phyloP scores from a whole-genome alignment of 2,888 invertebrate species.

The Gibbula magus region DNA sequence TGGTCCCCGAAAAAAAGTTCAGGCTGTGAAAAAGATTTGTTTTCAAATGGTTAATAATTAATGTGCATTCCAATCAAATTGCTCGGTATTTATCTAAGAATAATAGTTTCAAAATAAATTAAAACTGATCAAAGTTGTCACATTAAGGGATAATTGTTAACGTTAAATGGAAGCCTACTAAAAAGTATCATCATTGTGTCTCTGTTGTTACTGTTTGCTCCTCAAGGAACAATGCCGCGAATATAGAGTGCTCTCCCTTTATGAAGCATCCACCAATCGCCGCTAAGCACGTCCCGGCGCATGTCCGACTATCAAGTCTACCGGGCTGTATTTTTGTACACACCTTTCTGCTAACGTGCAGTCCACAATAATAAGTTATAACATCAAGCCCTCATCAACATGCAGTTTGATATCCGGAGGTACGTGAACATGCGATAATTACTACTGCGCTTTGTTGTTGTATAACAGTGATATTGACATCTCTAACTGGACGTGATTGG shows the following conservation, averaged over 20 bases:
- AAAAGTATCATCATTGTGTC: no score
- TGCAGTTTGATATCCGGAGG: constrained; percentile 41
- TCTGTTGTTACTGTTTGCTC: no score
- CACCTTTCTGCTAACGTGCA: background rate
- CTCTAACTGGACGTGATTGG: background rate
- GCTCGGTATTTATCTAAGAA: no score
- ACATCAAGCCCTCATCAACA: background rate
- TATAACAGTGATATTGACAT: background rate
- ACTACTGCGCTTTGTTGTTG: background rate
- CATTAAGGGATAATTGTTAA: no score
- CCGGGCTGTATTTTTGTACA: background rate
- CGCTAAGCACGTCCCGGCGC: constrained; percentile 31
- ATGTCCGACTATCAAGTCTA: constrained; percentile 23
- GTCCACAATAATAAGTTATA: background rate
- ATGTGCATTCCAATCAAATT: no score
- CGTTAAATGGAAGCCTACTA: no score
- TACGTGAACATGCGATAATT: constrained; percentile 2
- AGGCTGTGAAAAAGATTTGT: no score
- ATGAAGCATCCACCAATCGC: constrained; percentile 25
- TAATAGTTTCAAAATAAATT: no score
- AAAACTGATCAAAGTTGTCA: no score
- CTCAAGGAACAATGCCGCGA: background rate
- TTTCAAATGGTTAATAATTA: no score
- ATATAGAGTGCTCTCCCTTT: background rate
- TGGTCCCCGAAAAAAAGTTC: no score